Conservation (phyloP, 1,140 invertebrate genomes). For the Bombus impatiens region DNA sequence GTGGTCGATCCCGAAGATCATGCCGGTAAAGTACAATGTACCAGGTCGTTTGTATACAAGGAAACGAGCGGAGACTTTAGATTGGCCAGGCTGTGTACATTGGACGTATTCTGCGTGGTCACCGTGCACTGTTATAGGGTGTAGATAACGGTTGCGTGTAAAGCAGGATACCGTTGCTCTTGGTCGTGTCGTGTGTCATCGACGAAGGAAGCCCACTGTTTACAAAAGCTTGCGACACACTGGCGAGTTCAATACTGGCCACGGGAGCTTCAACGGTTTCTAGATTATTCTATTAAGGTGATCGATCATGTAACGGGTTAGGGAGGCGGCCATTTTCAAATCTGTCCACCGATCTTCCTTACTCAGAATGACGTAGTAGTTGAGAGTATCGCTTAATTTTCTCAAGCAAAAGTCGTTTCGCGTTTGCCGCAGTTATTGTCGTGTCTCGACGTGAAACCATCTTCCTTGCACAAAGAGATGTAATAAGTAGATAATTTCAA, state of each 20-base stretch:
- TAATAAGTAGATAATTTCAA: too few species aligned
- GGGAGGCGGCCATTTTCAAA: not conserved
- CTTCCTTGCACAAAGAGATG: too few species aligned
- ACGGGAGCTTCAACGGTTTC: constrained; percentile 51
- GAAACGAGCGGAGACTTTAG: not conserved
- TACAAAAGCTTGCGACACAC: constrained; percentile 31
- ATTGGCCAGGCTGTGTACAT: constrained; percentile 2
- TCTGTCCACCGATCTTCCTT: not conserved
- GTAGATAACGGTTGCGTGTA: constrained; percentile 34
- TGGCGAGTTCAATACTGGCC: constrained; percentile 18
- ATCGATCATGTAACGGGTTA: constrained; percentile 27
- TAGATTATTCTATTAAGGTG: constrained; percentile 53
- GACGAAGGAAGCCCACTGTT: constrained; percentile 48
- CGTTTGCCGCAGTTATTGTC: too few species aligned
- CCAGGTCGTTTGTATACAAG: constrained; percentile 2
- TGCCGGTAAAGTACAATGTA: not conserved
- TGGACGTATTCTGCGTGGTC: constrained; percentile 22
- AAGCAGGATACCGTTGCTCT: constrained; percentile 25
- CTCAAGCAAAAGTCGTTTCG: too few species aligned
- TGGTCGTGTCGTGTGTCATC: constrained; percentile 44
- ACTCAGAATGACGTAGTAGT: not conserved
- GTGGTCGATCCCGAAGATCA: constrained; percentile 10
- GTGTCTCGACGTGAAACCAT: too few species aligned
- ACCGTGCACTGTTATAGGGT: constrained; percentile 16
- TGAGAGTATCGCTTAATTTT: too few species aligned